phyloP scores from a whole-genome alignment of 2,888 invertebrate genomes.

The Eupithecia abbreviata region DNA sequence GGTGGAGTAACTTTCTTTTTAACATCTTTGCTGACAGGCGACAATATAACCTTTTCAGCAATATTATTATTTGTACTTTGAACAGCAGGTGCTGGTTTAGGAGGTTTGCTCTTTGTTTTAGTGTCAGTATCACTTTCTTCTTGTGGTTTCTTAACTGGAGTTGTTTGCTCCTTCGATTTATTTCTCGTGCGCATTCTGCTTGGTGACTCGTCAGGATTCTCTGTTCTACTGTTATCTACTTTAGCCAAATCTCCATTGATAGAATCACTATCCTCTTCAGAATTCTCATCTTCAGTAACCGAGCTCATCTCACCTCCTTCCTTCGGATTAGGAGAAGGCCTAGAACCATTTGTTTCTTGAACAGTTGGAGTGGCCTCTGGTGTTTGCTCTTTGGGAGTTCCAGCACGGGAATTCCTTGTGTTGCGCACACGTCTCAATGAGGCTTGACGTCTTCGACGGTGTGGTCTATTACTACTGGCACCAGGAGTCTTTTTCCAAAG shows the following conservation, averaged over 20 bases:
- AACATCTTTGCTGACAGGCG: constrained; percentile 71
- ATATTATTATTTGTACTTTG: constrained; percentile 76
- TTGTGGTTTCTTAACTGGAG: constrained; percentile 77
- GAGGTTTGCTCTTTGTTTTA: constrained; percentile 69
- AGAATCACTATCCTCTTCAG: constrained; percentile 97
- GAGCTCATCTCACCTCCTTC: constrained; percentile 89
- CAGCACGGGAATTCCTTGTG: constrained; percentile 93
- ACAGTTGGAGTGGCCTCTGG: constrained; percentile 83
- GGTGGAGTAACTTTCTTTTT: constrained; percentile 70
- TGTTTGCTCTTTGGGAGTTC: constrained; percentile 89
- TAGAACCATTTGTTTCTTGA: constrained; percentile 79
- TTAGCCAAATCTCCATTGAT: constrained; percentile 91
- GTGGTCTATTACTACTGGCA: constrained; percentile 97
- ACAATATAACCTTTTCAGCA: constrained; percentile 68
- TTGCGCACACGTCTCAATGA: constrained; percentile 94
- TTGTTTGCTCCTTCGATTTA: constrained; percentile 90
- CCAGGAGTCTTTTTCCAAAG: constrained; percentile 99
- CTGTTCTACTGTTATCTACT: constrained; percentile 91
- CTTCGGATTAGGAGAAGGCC: constrained; percentile 88
- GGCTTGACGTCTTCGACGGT: constrained; percentile 93
- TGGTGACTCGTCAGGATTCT: constrained; percentile 91
- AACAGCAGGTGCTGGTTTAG: constrained; percentile 67
- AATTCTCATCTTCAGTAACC: constrained; percentile 94
- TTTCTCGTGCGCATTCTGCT: constrained; percentile 95
- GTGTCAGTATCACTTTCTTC: constrained; percentile 80